Conservation (phyloP, 1,140 invertebrate species). For the Eriocheir sinensis region DNA sequence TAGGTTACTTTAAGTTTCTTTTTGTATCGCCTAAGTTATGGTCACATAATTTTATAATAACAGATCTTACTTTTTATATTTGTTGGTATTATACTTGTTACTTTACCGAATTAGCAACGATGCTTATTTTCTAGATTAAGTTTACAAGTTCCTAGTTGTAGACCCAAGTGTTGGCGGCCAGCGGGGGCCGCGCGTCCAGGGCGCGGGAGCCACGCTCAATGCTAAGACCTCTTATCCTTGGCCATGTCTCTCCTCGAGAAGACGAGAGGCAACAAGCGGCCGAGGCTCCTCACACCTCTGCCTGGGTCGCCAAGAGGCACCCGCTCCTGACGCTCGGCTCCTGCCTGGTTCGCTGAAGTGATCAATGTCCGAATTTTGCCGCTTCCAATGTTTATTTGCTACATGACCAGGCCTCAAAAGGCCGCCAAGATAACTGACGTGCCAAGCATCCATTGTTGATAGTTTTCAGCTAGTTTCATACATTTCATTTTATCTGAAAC, state of each 20-base stretch:
- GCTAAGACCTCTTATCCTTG: no score
- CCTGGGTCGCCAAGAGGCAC: background rate
- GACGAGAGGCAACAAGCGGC: background rate
- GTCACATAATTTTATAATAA: conserved; percentile 69
- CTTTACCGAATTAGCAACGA: conserved; percentile 74
- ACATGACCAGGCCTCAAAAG: conserved; percentile 72
- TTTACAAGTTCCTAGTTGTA: conserved; percentile 77
- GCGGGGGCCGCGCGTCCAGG: conserved; percentile 37
- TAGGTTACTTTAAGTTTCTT: conserved; percentile 69
- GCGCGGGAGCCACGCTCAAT: background rate
- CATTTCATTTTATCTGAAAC: conserved; percentile 33
- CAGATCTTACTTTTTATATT: conserved; percentile 71
- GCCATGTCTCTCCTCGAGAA: background rate
- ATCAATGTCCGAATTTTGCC: conserved; percentile 73
- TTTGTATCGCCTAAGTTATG: conserved; percentile 68
- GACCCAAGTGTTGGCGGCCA: conserved; percentile 59
- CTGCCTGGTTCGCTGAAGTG: conserved; percentile 56
- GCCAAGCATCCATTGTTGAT: conserved; percentile 76
- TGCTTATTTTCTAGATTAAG: conserved; percentile 76
- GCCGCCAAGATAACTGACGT: conserved; percentile 76
- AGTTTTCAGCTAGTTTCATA: conserved; percentile 53
- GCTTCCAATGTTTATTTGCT: conserved; percentile 74
- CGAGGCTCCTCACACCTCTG: background rate
- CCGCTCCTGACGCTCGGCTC: conserved; percentile 11
- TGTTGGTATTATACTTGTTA: conserved; percentile 77